Evolutionary conservation across 2,888 invertebrate species (phyloP), one percentile per base, ranked within the genome.

Genomic region (Drosophila lutescens): DNA sequence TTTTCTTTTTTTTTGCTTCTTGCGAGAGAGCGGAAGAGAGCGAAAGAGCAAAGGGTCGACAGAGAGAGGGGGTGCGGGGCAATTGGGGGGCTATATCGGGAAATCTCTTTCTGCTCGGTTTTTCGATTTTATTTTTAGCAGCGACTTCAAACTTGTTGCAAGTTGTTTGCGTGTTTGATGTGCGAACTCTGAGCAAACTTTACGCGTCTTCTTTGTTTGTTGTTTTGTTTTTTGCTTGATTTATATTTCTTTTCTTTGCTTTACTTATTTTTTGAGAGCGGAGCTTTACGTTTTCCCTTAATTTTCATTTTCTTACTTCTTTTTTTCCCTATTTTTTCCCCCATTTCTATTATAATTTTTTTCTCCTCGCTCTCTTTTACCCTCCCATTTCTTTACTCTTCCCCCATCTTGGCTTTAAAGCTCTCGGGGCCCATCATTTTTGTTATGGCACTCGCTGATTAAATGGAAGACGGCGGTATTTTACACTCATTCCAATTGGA

Each of bases 131-230:
- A 87, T 85, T 85, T 87, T 87, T 85, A 85, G 82, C 71, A 68
- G 76, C 32, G 49, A 76, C 88, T 88, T 87, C 82, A 83, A 83
- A 83, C 88, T 83, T 83, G 82, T 83, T 83, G 82, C 88, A 81
- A 83, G 85, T 77, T 81, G 82, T 74, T 72, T 58, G 77, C 70
- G 76, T 83, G 81, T 76, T 84, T 80, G 81, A 78, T 76, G 70
- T 76, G 67, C 77, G 40, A 63, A 81, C 76, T 80, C 80, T 80
- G 78, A 78, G 77, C 72, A 77, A 84, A 70, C 54, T 73, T 68
- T 49, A 59, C 46, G 46, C 53, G n/a, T 57, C 17, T 20, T 43
- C 8, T 34, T 49, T 26, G 17, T 49, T 49, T 49, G 17, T 49
- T 30, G 32, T 34, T 49, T 34, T 49, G 2, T 34, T 17, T 17